A percentile compares a stretch with the other conserved stretches of the same genome.
Evolutionary conservation across 2,888 invertebrate genomes (phyloP).

Genomic region (Pristionchus maxplancki): DNA sequence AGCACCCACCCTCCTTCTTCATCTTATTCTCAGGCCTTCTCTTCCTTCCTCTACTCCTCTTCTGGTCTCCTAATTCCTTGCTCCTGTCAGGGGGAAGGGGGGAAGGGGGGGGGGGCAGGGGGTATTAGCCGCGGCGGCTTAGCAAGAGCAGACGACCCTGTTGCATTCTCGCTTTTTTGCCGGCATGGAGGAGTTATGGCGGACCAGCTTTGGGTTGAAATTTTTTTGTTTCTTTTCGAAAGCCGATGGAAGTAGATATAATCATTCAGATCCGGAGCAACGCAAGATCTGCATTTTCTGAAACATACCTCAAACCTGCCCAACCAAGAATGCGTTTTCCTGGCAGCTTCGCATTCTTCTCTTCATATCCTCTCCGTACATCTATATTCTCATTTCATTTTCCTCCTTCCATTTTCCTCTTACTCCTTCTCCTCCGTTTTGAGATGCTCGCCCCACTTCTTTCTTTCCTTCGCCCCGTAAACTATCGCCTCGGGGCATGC

Average conservation of each 20-base stretch:
- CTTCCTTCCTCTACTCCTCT: not conserved
- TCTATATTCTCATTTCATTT: slow-evolving; percentile 31
- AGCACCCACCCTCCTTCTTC: slow-evolving; percentile 12
- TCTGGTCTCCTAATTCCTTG: slow-evolving; percentile 20
- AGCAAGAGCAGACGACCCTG: not conserved
- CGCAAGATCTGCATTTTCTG: not conserved
- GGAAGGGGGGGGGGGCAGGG: not conserved
- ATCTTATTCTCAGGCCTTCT: slow-evolving; percentile 1
- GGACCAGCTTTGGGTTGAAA: not conserved
- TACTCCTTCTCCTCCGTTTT: slow-evolving; percentile 3
- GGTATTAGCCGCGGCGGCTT: not conserved
- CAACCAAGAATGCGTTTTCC: not conserved
- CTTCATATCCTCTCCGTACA: not conserved
- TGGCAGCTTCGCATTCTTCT: slow-evolving; percentile 18
- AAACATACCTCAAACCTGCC: not conserved
- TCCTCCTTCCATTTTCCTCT: slow-evolving; percentile 12
- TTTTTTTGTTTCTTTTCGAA: not conserved
- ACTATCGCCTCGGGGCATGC: slow-evolving; percentile 30
- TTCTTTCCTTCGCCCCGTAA: not conserved
- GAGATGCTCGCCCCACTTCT: not conserved
- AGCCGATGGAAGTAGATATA: not conserved
- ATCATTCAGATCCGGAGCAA: not conserved
- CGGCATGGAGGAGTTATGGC: not conserved
- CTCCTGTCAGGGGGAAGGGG: not conserved
- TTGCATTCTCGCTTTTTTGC: slow-evolving; percentile 6